A percentile compares a stretch with the other conserved stretches of the same genome.
phyloP scores from a whole-genome alignment of 2,888 invertebrate species.

The Reticulitermes lucifugus region DNA sequence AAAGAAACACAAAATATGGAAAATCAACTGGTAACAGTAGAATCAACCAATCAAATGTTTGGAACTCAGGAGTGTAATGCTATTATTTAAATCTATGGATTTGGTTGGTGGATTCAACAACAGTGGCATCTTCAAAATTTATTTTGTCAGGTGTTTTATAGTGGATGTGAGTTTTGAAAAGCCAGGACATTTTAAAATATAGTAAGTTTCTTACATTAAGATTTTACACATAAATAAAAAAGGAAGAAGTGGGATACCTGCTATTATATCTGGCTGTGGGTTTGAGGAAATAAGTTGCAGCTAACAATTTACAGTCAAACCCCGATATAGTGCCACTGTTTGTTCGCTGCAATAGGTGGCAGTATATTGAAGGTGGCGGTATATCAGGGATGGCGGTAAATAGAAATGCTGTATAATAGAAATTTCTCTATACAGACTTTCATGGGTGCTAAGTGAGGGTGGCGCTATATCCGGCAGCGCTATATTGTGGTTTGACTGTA shows the following conservation, averaged over 20 bases:
- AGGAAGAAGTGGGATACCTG: not conserved
- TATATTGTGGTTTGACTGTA: too few relatives aligned
- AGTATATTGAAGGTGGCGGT: too few relatives aligned
- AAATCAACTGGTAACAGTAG: constrained; percentile 16
- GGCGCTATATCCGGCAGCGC: too few relatives aligned
- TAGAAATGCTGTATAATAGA: too few relatives aligned
- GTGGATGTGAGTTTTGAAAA: constrained; percentile 3
- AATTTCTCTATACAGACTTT: too few relatives aligned
- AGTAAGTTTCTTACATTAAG: not conserved
- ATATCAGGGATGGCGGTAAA: too few relatives aligned
- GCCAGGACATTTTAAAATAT: not conserved
- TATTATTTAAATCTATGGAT: constrained; percentile 43
- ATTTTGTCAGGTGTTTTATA: constrained; percentile 1
- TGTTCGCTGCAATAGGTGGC: too few relatives aligned
- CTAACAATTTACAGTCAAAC: too few relatives aligned
- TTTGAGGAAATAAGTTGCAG: not conserved
- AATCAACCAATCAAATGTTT: constrained; percentile 50
- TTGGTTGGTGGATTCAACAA: constrained; percentile 46
- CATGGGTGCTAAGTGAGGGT: too few relatives aligned
- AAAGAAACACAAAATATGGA: constrained; percentile 25
- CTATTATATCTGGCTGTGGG: not conserved
- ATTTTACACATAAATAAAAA: not conserved
- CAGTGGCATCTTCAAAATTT: constrained; percentile 18
- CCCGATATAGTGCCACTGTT: too few relatives aligned
- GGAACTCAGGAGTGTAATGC: constrained; percentile 48